Base-by-base conservation (phyloP, 2,113 vertebrate genomes). In the Dipodomys spectabilis region DNA sequence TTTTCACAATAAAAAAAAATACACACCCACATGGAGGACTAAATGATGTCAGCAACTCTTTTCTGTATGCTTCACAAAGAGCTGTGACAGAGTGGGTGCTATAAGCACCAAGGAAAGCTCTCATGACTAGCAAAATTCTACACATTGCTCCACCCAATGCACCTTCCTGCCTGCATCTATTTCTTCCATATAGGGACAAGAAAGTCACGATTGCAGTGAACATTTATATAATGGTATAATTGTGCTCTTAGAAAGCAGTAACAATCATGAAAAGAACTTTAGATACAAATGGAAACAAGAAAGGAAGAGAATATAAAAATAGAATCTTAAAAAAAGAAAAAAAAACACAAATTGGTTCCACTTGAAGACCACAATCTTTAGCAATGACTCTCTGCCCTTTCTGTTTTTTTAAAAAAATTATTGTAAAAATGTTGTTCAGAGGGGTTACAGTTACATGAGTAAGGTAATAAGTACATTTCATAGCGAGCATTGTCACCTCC, bases 251-350 rank as follows among this genome's bases (percentile, higher is more conserved):
- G 20, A 27, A 84, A 80, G 64, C 77, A 94, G 69, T 30, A 84
- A 87, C 30, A 82, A 44, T 82, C 90, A 73, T 28, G 13, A 94
- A 95, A 87, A 94, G 81, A 90, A 88, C 67, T 95, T 88, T 73
- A 95, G 90, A 73, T 89, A 94, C 28, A 94, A 93, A 81, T 28
- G 74, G 74, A 90, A 77, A n/a, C 94, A 92, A 94, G 65, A 75
- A 85, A 25, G 16, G 19, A 77, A 90, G 86, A 92, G 92, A 45
- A 68, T 69, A 68, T 28, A 45, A 49, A 82, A 79, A 87, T 60
- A 79, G 73, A 23, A 18, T 3, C 62, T 57, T 16, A 57, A 57
- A 39, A 35, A 39, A 39, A 39, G 35, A 39, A 6, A 39, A 39
- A 39, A 39, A 39, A 39, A 57, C 53, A 57, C 53, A 57, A 57